These are phyloP conservation scores for Yponomeuta malinellus DNA, from an alignment of 2,888 invertebrate genomes.

Conservation along the genomic window DNA sequence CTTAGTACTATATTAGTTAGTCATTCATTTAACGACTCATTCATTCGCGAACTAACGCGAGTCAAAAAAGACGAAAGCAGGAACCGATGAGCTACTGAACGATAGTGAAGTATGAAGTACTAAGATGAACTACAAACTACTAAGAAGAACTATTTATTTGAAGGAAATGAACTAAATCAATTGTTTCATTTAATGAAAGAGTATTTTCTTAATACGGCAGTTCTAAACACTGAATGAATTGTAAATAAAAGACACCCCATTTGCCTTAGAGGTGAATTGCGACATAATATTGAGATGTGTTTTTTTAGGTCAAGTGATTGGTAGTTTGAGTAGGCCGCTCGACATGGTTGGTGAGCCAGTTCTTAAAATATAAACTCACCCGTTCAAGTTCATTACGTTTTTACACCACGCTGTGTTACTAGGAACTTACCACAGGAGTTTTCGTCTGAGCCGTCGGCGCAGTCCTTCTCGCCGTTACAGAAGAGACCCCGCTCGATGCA, in stretches of 20 bases:
- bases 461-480: slow-evolving; percentile 95
- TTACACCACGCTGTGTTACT: neutral
- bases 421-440: slow-evolving; percentile 89
- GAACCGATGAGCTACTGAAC: no score
- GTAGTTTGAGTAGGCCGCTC: slow-evolving; percentile 51
- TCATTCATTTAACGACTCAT: no score
- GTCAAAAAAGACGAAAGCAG: no score
- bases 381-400: slow-evolving; percentile 43
- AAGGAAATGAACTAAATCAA: no score
- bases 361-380: slow-evolving; percentile 33
- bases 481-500: slow-evolving; percentile 93
- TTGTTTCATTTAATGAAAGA: no score
- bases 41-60: no score
- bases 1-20: no score
- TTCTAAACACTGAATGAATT: slow-evolving; percentile 22
- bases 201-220: neutral
- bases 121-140: no score
- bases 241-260: slow-evolving; percentile 38
- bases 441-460: slow-evolving; percentile 91
- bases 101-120: no score
- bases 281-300: slow-evolving; percentile 49
- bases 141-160: no score
- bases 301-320: slow-evolving; percentile 67
- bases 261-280: slow-evolving; percentile 37
- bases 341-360: slow-evolving; percentile 45